phyloP scores from a whole-genome alignment of 2,888 invertebrate species.

The Marronus borbonicus region DNA sequence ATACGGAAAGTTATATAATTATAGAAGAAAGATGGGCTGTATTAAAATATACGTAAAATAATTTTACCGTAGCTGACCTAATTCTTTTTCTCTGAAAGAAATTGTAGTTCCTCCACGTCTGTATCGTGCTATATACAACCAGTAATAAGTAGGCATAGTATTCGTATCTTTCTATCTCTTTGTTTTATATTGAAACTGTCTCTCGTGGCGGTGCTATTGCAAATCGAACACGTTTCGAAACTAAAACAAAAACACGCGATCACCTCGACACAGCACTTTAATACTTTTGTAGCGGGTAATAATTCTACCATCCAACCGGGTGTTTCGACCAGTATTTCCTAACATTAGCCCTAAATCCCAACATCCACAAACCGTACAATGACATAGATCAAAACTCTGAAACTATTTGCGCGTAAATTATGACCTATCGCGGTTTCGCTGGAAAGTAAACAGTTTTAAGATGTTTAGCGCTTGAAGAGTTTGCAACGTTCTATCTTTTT shows the following conservation, averaged over 20 bases:
- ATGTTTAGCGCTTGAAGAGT: too few relatives aligned
- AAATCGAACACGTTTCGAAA: constrained; percentile 29
- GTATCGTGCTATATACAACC: not conserved
- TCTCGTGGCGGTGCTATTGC: not conserved
- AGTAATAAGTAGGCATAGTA: constrained; percentile 26
- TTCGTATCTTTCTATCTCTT: constrained; percentile 37
- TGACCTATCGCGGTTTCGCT: too few relatives aligned
- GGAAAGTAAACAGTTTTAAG: too few relatives aligned
- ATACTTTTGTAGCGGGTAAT: not conserved
- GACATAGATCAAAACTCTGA: too few relatives aligned
- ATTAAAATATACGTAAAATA: not conserved
- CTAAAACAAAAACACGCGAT: constrained; percentile 18
- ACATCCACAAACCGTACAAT: too few relatives aligned
- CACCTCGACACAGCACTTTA: not conserved
- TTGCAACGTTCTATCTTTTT: not conserved
- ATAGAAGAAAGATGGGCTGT: not conserved
- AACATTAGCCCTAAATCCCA: too few relatives aligned
- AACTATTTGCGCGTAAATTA: too few relatives aligned
- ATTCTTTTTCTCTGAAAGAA: constrained; percentile 28
- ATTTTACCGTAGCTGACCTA: constrained; percentile 39
- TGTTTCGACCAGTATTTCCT: too few relatives aligned
- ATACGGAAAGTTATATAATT: not conserved
- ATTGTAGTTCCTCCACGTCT: constrained; percentile 39
- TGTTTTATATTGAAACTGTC: constrained; percentile 30
- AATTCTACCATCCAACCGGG: too few relatives aligned